Percentiles rank a stretch among this genome's conserved stretches.
Conservation (phyloP, 2,888 invertebrate species). For the Erynnis tages region DNA sequence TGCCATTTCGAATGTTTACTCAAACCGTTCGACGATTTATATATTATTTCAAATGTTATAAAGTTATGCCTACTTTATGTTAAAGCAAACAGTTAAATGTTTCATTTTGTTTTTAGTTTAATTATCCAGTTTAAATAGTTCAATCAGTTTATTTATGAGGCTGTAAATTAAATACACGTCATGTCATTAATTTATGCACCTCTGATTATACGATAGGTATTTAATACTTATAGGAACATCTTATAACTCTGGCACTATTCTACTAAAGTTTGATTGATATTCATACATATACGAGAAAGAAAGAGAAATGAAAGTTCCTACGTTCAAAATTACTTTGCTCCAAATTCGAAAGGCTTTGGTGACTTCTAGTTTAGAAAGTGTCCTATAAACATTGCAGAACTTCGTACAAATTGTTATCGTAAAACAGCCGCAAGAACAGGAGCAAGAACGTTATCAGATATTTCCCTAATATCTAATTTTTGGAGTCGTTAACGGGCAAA, state of each 20-base stretch:
- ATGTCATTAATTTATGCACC: too few species aligned
- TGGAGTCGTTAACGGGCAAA: slow-evolving; percentile 48
- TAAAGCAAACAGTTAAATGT: neutral
- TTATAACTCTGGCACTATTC: too few species aligned
- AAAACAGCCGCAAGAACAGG: slow-evolving; percentile 17
- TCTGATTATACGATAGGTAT: too few species aligned
- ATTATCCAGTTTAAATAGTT: neutral
- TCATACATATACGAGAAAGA: too few species aligned
- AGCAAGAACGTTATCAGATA: slow-evolving; percentile 18
- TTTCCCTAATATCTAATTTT: slow-evolving; percentile 49
- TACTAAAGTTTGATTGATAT: too few species aligned
- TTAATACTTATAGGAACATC: too few species aligned
- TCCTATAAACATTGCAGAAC: slow-evolving; percentile 9
- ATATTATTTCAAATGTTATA: neutral
- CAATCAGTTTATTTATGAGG: neutral
- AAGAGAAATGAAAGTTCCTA: too few species aligned
- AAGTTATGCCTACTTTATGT: neutral
- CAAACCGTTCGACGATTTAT: slow-evolving; percentile 32
- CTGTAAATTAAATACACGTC: too few species aligned
- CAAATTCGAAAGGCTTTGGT: neutral
- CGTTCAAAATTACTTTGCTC: too few species aligned
- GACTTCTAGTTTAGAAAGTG: neutral
- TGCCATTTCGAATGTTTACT: slow-evolving; percentile 17
- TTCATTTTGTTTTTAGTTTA: slow-evolving; percentile 3
- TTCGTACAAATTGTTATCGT: slow-evolving; percentile 14